A percentile compares a stretch with the other conserved stretches of the same genome.
Evolutionary conservation across 2,888 invertebrate species (phyloP).

Genomic region (Cybosia mesomella): DNA sequence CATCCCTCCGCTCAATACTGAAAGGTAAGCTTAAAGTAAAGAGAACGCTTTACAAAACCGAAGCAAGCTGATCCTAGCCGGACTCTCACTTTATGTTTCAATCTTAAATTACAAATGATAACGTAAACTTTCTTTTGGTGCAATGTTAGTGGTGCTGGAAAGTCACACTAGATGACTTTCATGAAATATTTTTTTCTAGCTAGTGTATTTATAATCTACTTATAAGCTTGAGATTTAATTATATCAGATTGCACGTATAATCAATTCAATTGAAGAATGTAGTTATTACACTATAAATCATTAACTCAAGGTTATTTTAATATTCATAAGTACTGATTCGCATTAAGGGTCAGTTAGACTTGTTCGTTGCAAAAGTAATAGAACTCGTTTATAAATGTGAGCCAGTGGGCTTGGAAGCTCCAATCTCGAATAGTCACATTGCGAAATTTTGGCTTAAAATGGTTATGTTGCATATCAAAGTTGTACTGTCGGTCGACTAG

Average conservation of each 20-base stretch:
- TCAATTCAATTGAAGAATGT: conserved; percentile 53
- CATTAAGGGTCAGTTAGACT: conserved; percentile 23
- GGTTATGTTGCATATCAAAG: conserved; percentile 7
- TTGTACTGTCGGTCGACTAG: conserved; percentile 2
- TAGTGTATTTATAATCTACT: too few species aligned
- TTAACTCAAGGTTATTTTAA: conserved; percentile 55
- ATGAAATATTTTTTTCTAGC: too few species aligned
- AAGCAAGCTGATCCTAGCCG: too few species aligned
- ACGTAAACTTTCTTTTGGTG: too few species aligned
- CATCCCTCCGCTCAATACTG: too few species aligned
- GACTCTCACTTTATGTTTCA: too few species aligned
- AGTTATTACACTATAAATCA: conserved; percentile 58
- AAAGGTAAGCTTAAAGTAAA: too few species aligned
- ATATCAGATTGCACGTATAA: conserved; percentile 57
- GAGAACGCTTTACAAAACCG: too few species aligned
- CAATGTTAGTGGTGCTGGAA: too few species aligned
- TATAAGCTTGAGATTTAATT: conserved; percentile 36
- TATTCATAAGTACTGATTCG: conserved; percentile 53
- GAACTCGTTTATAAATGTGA: conserved; percentile 23
- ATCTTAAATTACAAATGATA: too few species aligned
- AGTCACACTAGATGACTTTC: too few species aligned
- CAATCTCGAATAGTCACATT: background rate
- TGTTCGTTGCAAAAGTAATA: conserved; percentile 13
- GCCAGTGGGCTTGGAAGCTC: conserved; percentile 6
- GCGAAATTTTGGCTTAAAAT: conserved; percentile 15